Base-by-base conservation (phyloP, 2,797 vertebrate genomes). In the Urosaurus nigricauda region DNA sequence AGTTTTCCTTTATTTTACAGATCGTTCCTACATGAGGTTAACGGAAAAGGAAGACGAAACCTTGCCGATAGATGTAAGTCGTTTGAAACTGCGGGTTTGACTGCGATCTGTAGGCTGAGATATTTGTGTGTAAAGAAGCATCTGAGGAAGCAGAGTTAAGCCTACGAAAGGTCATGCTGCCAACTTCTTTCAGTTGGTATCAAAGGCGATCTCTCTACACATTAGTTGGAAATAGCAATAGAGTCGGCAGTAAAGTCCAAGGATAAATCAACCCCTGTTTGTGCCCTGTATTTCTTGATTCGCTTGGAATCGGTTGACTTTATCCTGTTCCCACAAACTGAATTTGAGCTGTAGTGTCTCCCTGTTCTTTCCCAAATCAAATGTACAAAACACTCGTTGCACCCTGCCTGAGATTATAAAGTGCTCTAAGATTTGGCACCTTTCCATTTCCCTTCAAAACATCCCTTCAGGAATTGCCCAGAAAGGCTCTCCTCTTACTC, bases 41-140 rank as follows among this genome's bases (percentile, higher is more conserved):
- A 99, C 98, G 92, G 98, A 99, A 95, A 99, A 99, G 94, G 99
- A 99, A 94, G 98, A 99, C 29, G 98, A 99, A 95, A 99, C 98
- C 3, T 97, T 99, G 96, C 98, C 98, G 21, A 96, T 99, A 96
- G 99, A 99, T 96, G 98, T 99, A 97, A 99, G 98, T 97, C 56
- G 56, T 0, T 14, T 70, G n/a, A 40, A 77, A 65, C 3, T 11
- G 3, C 32, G 11, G 17, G 12, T 9, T 47, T 63, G 29, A 4
- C 17, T 5, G 5, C 65, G 51, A 51, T 37, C n/a, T 12, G 1
- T 60, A 75, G 60, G n/a, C 8, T 56, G 53, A 35, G 2, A 43
- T 2, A 4, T 43, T 56, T 58, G 56, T 24, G 26, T 73, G 12
- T 51, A n/a, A 74, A 51, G 14, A 53, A 29, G n/a, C 43, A 43